phyloP scores from a whole-genome alignment of 1,140 invertebrate species.

The Brachionus calyciflorus region DNA sequence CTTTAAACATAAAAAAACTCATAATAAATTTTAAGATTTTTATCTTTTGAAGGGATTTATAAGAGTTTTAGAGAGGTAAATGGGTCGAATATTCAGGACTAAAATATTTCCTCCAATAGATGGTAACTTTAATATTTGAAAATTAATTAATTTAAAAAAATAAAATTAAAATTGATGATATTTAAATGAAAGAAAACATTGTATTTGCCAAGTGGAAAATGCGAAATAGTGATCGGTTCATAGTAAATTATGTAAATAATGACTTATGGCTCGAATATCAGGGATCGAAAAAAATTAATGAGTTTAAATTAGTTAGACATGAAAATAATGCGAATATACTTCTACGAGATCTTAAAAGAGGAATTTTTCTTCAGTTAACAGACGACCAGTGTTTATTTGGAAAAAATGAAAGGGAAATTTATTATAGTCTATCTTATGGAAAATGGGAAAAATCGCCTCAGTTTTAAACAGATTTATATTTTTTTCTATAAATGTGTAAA shows the following conservation, averaged over 20 bases:
- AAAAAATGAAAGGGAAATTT: not conserved
- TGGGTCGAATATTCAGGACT: not conserved
- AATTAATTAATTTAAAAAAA: too few relatives aligned
- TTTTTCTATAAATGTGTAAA: too few relatives aligned
- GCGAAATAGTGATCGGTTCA: not conserved
- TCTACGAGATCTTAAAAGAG: not conserved
- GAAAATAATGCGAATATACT: not conserved
- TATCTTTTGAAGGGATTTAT: too few relatives aligned
- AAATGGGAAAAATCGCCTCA: not conserved
- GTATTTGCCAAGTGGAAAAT: not conserved
- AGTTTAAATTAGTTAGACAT: not conserved
- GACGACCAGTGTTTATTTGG: not conserved
- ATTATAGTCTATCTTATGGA: not conserved
- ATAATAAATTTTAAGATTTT: too few relatives aligned
- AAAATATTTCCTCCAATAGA: conserved; percentile 12
- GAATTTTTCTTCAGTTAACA: not conserved
- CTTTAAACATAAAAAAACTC: too few relatives aligned
- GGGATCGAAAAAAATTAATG: not conserved
- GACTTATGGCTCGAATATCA: conserved; percentile 7
- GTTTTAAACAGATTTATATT: too few relatives aligned
- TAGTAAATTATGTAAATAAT: conserved; percentile 20
- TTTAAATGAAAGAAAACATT: not conserved
- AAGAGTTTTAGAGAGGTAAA: too few relatives aligned
- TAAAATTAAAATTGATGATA: not conserved
- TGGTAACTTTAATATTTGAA: not conserved